Evolutionary conservation across 2,113 vertebrate species (phyloP).

Genomic region (Tragulus kanchil): DNA sequence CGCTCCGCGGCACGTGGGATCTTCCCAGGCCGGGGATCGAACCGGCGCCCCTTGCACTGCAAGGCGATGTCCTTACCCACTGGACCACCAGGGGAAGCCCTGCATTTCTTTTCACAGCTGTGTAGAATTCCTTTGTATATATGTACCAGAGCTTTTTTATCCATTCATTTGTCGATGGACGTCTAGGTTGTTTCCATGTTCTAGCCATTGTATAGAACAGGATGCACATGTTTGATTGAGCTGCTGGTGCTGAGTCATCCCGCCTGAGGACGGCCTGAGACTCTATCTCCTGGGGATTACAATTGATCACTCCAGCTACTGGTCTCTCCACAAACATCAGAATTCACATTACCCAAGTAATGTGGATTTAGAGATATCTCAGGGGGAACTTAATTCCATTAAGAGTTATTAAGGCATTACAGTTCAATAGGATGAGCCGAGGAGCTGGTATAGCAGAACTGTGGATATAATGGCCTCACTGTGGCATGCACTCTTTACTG

Average conservation of each 20-base stretch:
- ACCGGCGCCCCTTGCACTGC: no score
- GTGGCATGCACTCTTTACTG: not conserved
- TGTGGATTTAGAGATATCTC: constrained; percentile 58
- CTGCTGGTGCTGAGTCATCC: not conserved
- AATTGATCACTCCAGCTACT: not conserved
- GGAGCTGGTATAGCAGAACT: not conserved
- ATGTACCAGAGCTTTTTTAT: no score
- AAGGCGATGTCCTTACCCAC: no score
- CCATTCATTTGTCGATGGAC: no score
- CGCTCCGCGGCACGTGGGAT: no score
- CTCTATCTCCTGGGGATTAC: not conserved
- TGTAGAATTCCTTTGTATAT: no score
- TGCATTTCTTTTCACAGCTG: no score
- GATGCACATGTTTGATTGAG: not conserved
- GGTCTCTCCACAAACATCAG: constrained; percentile 31
- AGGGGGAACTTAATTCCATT: constrained; percentile 62
- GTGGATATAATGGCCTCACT: not conserved
- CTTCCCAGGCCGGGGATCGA: no score
- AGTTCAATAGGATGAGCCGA: constrained; percentile 41
- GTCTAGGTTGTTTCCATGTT: no score
- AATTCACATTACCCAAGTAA: constrained; percentile 61
- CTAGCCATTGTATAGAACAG: no score
- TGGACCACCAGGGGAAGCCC: no score
- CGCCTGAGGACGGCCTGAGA: not conserved
- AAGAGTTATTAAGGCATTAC: constrained; percentile 55